phyloP scores from a whole-genome alignment of 1,140 invertebrate genomes.

The Drosophila neocordata region DNA sequence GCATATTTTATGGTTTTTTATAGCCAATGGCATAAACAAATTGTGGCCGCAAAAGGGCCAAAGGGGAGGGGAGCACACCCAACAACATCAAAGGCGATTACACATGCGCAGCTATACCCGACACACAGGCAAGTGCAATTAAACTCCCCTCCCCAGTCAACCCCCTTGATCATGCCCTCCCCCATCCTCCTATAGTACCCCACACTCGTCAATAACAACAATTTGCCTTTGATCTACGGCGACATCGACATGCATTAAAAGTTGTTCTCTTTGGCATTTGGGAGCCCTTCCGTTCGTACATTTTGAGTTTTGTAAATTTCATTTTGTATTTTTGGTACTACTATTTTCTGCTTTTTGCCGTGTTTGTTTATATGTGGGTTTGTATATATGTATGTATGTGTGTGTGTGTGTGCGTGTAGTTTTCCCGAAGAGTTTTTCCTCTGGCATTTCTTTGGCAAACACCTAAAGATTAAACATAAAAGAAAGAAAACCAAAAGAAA shows the following conservation, averaged over 20 bases:
- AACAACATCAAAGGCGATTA: conserved; percentile 69
- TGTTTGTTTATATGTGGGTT: conserved; percentile 59
- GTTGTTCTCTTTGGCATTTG: conserved; percentile 37
- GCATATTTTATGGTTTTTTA: conserved; percentile 79
- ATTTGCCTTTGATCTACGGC: conserved; percentile 67
- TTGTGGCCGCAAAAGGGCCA: conserved; percentile 26
- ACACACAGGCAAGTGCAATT: conserved; percentile 69
- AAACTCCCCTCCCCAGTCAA: conserved; percentile 54
- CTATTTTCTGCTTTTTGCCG: conserved; percentile 47
- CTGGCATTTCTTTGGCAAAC: conserved; percentile 19
- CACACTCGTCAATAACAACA: conserved; percentile 12
- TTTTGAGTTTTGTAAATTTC: conserved; percentile 24
- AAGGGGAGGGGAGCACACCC: neutral
- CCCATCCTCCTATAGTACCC: conserved; percentile 3
- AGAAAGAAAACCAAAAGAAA: neutral
- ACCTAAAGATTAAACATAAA: neutral
- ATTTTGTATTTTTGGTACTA: conserved; percentile 13
- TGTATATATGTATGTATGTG: conserved; percentile 20
- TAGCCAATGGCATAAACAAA: conserved; percentile 68
- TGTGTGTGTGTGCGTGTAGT: neutral
- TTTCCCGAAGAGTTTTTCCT: conserved; percentile 2
- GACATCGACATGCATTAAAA: conserved; percentile 70
- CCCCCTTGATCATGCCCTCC: conserved; percentile 6
- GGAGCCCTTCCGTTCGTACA: conserved; percentile 57
- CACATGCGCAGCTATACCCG: conserved; percentile 63